Conservation (phyloP, 2,113 vertebrate species). For the Phalacrocorax carbo region DNA sequence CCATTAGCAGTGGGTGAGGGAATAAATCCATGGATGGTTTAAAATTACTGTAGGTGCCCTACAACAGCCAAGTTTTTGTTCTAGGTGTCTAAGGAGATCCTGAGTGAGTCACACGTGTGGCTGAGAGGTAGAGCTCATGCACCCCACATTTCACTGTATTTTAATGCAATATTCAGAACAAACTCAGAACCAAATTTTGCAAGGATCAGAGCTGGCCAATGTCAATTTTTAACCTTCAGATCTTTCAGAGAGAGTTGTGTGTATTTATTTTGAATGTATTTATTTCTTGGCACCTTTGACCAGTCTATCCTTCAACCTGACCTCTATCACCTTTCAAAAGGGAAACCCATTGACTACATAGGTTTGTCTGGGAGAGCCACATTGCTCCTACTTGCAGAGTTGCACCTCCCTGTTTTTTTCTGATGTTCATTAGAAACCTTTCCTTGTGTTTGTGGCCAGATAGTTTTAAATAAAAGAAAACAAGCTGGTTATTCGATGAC, state of each 20-base stretch:
- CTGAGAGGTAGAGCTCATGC: background rate
- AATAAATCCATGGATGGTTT: background rate
- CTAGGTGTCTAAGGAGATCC: background rate
- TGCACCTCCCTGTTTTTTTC: background rate
- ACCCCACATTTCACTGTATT: background rate
- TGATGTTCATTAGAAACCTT: background rate
- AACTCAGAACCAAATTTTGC: background rate
- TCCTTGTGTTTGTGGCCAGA: background rate
- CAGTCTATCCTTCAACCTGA: background rate
- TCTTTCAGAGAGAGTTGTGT: accelerated
- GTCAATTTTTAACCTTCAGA: background rate
- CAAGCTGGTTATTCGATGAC: background rate
- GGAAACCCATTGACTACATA: accelerated
- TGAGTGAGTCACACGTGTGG: background rate
- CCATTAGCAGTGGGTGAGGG: background rate
- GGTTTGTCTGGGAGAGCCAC: background rate
- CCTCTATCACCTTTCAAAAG: background rate
- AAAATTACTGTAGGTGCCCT: background rate
- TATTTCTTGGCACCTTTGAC: background rate
- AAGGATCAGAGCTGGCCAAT: background rate
- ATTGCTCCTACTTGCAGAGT: background rate
- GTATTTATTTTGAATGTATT: background rate
- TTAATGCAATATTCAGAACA: background rate
- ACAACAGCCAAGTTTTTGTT: background rate
- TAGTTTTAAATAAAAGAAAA: background rate